Conservation (phyloP, 30 jellyfish, hydroid and myxozoan genomes). For the Turritopsis rubra region DNA sequence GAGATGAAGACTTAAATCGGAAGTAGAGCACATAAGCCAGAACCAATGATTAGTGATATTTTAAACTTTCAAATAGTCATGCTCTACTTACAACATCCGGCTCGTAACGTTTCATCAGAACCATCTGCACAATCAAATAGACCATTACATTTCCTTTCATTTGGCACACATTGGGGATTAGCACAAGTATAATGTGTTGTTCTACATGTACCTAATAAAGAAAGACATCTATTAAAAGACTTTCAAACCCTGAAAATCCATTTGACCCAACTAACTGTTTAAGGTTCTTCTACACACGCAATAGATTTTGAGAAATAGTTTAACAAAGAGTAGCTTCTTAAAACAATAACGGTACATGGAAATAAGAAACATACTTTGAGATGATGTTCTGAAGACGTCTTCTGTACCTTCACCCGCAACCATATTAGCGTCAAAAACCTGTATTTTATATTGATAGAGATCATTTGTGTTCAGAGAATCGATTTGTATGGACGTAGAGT, state of each 20-base stretch:
- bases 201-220: not conserved
- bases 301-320: too few relatives aligned
- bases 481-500: not conserved
- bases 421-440: not conserved
- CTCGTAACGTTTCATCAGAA: not conserved
- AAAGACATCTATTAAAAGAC: too few relatives aligned
- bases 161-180: not conserved
- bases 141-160: not conserved
- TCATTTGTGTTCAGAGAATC: not conserved
- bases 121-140: not conserved
- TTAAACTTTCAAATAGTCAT: too few relatives aligned
- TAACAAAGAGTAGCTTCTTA: not conserved
- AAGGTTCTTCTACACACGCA: too few relatives aligned
- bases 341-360: not conserved
- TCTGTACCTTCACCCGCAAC: not conserved
- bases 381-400: not conserved
- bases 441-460: not conserved
- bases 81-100: not conserved
- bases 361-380: not conserved
- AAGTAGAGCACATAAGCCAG: too few relatives aligned
- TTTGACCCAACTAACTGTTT: too few relatives aligned
- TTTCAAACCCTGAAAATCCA: too few relatives aligned
- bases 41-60: too few relatives aligned
- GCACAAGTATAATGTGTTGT: not conserved
- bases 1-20: too few relatives aligned